These are phyloP conservation scores for Eilema sororculum DNA, from an alignment of 2,888 invertebrate species.

Conservation along the genomic window DNA sequence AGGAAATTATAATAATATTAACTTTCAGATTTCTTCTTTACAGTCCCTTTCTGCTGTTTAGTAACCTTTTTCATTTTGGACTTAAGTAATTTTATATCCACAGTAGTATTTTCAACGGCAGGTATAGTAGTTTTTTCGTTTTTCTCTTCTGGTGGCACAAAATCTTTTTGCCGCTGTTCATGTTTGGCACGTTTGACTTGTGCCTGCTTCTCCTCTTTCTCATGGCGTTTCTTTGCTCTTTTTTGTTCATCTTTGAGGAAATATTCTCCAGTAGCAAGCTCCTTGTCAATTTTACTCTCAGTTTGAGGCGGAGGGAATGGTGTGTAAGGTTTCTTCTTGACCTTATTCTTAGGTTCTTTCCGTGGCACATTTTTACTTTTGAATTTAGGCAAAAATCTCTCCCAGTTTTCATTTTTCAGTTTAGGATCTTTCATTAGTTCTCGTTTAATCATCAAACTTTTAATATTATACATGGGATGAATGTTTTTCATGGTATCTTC, in stretches of 20 bases:
- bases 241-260: conserved; percentile 96
- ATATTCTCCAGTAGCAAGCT: conserved; percentile 98
- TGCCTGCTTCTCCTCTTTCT: conserved; percentile 92
- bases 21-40: neutral
- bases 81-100: conserved; percentile 91
- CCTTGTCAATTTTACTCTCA: conserved; percentile 97
- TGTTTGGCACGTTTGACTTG: conserved; percentile 91
- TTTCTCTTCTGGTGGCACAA: conserved; percentile 92
- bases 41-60: conserved; percentile 74
- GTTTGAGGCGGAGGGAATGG: conserved; percentile 98
- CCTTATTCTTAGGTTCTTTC: conserved; percentile 95
- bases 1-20: neutral
- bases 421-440: conserved; percentile 97
- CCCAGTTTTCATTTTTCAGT: conserved; percentile 97
- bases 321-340: conserved; percentile 97
- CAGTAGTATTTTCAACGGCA: conserved; percentile 59
- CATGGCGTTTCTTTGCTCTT: conserved; percentile 90
- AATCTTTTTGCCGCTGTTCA: conserved; percentile 92
- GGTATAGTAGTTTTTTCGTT: conserved; percentile 44
- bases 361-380: conserved; percentile 95
- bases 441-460: conserved; percentile 98
- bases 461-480: conserved; percentile 99
- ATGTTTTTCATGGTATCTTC: conserved; percentile 99
- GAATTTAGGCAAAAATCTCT: conserved; percentile 97
- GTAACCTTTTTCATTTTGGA: conserved; percentile 91